These are phyloP conservation scores for Ianthella basta DNA, from an alignment of 37 sponge, comb jelly and placozoan genomes.

Conservation along the genomic window DNA sequence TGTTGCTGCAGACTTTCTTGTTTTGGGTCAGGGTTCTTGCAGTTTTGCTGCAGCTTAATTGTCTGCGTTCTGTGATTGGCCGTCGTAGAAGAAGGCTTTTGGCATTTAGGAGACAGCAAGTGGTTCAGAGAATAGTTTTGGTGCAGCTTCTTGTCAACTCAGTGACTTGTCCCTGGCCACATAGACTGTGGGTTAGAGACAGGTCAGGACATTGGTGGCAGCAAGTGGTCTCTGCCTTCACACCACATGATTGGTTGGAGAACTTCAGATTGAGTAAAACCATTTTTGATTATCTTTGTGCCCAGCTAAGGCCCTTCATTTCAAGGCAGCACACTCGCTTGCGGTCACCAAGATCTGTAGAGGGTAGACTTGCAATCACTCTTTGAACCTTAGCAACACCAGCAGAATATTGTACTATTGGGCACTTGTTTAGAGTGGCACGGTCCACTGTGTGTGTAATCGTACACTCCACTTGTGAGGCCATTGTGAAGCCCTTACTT, in stretches of 20 bases:
- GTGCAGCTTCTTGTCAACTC: no score
- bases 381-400: constrained; percentile 17
- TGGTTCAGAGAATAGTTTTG: no score
- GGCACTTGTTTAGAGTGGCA: constrained; percentile 19
- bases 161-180: background rate
- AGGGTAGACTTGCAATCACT: background rate
- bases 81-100: no score
- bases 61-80: no score
- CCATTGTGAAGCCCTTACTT: background rate
- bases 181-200: background rate
- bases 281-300: background rate
- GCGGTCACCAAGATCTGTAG: background rate
- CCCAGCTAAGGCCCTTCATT: constrained; percentile 8
- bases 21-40: no score
- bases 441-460: background rate
- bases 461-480: background rate
- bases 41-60: no score
- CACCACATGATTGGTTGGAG: constrained; percentile 16
- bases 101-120: no score
- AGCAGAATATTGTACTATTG: background rate
- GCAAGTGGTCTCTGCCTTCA: background rate
- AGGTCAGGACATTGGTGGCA: constrained; percentile 36
- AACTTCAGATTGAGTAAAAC: constrained; percentile 27
- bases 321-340: background rate
- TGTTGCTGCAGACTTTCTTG: no score